Base-by-base conservation (phyloP, 2,113 vertebrate species). In the Alethe diademata region DNA sequence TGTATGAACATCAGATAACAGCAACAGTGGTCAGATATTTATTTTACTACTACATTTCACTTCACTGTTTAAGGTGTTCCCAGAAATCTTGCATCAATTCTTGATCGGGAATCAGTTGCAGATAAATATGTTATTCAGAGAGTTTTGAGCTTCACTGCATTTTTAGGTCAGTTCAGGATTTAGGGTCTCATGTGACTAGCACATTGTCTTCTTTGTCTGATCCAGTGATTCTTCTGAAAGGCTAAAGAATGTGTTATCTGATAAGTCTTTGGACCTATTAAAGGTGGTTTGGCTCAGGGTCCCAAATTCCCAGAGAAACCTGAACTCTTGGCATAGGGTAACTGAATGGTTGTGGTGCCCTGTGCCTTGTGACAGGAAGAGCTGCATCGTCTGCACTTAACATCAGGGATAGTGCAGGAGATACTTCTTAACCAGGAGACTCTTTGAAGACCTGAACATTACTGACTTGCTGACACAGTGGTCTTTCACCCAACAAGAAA, bases 221-320 rank as follows among this genome's bases (percentile, higher is more conserved):
- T 62, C 90, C 91, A 92, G 94, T 95, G 94, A 93, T 91, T 96
- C 95, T 95, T 95, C 94, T 96, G 95, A 94, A 85, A 94, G 92
- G 72, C 86, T 95, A 78, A 96, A 90, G 93, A 92, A 94, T 93
- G 94, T 88, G 67, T 88, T 95, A 95, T 95, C 94, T 96, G 94
- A 95, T 96, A 97, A 92, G 69, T 88, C 78, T 94, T 62, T 76
- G 40, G 72, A 80, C 85, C 67, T 90, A 28, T 86, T 90, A 78
- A 90, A 76, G 72, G 88, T 83, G 47, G 19, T 78, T 94, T 96
- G 94, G 92, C 92, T 95, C 76, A 57, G 43, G 60, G 65, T 93
- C 82, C 91, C 56, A 69, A 75, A 92, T 92, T 92, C 84, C 82
- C 50, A 76, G 85, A 42, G 87, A 94, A 97, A 95, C 58, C 58